Evolutionary conservation across 2,797 vertebrate species (phyloP), one percentile per base, ranked within the genome.

Genomic region (Anas capensis): DNA sequence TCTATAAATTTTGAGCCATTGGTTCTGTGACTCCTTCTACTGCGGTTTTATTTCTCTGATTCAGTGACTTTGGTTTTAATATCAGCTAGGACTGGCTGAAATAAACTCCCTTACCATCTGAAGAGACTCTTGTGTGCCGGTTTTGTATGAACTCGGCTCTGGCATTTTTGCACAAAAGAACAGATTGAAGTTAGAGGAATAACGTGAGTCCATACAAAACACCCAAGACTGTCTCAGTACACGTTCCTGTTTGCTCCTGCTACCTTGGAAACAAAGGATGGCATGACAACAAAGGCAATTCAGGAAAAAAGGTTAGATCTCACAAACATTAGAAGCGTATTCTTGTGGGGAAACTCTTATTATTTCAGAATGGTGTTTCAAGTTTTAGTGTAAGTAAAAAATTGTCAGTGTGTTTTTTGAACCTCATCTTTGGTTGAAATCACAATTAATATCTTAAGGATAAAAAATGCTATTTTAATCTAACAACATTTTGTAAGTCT

Each of bases 271-370:
- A 93, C 95, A 93, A 86, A 94, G 89, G 76, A 53, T 88, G 73
- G 82, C 93, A 88, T 97, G 95, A 95, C 93, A 97, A 96, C 94
- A 96, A 97, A 96, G 82, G 76, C 93, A 75, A 76, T 88, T 90
- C 82, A 34, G 62, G 84, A 91, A 82, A 93, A 92, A 75, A 77
- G 82, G 93, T 92, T 82, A 84, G 90, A 60, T 87, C 90, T 96
- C 60, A 27, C 44, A 64, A 89, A 80, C 44, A 58, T 46, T 80
- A 16, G 2, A 68, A 71, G 40, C 8, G 2, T 64, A 14, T 79
- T 60, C 56, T 68, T 60, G 21, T 10, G 46, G 62, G 49, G 33
- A 69, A 92, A 42, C 36, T 38, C 36, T 38, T 33, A 18, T 10
- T 61, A 10, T 51, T 87, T 79, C 64, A 57, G 42, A 44, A 44